Evolutionary conservation across 2,797 vertebrate species (phyloP).

Genomic region (Hephaestus fuliginosus): DNA sequence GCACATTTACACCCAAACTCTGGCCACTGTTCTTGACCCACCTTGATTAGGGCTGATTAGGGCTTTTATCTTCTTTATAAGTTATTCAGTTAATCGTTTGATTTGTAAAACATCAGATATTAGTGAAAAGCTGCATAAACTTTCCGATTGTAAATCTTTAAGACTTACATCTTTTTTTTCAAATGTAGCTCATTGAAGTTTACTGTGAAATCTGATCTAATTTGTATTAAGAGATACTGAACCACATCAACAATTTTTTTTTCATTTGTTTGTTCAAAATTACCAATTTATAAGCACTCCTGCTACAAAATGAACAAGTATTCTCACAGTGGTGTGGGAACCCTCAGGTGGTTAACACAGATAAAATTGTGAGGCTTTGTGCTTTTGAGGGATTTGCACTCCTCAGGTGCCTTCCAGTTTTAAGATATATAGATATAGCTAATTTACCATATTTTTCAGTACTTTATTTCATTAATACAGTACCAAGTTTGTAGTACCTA

Average conservation of each 20-base stretch:
- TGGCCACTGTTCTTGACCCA: not conserved
- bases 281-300: not conserved
- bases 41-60: not conserved
- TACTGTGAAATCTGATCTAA: no score
- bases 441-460: not conserved
- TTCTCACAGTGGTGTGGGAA: not conserved
- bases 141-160: no score
- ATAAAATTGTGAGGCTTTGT: not conserved
- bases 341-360: not conserved
- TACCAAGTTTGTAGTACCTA: constrained; percentile 28
- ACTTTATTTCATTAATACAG: constrained; percentile 30
- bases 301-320: not conserved
- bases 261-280: no score
- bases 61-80: not conserved
- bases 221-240: not conserved
- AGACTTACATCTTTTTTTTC: no score
- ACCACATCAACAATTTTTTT: not conserved
- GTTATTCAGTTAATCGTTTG: not conserved
- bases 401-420: constrained; percentile 22
- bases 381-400: constrained; percentile 17
- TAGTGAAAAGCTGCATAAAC: not conserved
- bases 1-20: not conserved
- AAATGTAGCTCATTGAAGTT: no score
- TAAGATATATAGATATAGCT: no score
- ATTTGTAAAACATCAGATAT: not conserved